phyloP scores from a whole-genome alignment of 2,888 invertebrate genomes.

The Drosophila trichaetosa region DNA sequence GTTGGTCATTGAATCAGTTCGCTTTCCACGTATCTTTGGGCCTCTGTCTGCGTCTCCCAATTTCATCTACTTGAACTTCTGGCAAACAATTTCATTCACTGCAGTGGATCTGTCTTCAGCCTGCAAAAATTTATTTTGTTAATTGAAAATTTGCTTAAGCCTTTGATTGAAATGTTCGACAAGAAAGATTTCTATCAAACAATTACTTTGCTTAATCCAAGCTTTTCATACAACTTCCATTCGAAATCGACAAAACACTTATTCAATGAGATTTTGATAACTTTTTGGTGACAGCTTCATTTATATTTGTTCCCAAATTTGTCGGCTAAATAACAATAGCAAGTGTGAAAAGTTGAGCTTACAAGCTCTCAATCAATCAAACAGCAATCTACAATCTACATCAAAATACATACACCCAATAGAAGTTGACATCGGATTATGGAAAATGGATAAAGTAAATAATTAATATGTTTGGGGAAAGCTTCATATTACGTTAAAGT shows the following conservation, averaged over 20 bases:
- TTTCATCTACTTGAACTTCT: slow-evolving; percentile 11
- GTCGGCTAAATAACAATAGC: not conserved
- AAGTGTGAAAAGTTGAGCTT: not conserved
- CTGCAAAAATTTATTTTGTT: slow-evolving; percentile 39
- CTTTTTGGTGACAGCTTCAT: not conserved
- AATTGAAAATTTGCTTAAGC: slow-evolving; percentile 43
- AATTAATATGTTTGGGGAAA: not conserved
- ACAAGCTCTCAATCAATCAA: not conserved
- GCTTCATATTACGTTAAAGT: not conserved
- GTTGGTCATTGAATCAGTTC: slow-evolving; percentile 10
- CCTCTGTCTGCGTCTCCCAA: not conserved
- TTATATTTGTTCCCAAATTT: not conserved
- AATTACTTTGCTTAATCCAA: not conserved
- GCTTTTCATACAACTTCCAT: not conserved
- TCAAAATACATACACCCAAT: not conserved
- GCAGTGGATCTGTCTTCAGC: not conserved
- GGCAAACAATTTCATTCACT: slow-evolving; percentile 23
- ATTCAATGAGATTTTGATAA: not conserved
- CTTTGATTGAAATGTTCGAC: slow-evolving; percentile 1
- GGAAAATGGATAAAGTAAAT: not conserved
- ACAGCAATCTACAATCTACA: not conserved
- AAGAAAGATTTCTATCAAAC: not conserved
- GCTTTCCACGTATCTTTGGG: not conserved
- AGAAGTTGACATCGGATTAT: not conserved
- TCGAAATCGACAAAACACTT: not conserved